phyloP scores from a whole-genome alignment of 2,113 vertebrate species.

The Dipodomys merriami region DNA sequence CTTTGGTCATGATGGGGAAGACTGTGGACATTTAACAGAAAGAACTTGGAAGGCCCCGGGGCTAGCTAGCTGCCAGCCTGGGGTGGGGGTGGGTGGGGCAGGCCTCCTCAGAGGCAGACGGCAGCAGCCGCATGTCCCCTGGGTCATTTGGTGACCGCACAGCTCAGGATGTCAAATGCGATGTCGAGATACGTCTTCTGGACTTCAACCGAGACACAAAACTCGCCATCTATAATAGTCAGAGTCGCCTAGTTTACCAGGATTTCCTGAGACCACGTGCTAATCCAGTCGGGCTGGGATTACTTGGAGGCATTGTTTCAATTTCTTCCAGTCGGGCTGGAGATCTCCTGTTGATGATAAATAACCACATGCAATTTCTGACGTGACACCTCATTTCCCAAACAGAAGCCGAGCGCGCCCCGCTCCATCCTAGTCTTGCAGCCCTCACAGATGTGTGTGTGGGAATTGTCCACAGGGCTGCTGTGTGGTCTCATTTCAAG shows the following conservation, averaged over 20 bases:
- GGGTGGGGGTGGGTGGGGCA: rapidly evolving
- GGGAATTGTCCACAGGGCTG: neutral
- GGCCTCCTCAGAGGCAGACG: rapidly evolving
- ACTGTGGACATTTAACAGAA: rapidly evolving
- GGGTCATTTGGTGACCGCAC: rapidly evolving
- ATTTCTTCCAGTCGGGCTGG: neutral
- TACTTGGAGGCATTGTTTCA: neutral
- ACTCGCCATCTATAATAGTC: neutral
- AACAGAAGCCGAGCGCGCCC: neutral
- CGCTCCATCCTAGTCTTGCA: rapidly evolving
- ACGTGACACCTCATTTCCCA: constrained; percentile 55
- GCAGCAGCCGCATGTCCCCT: rapidly evolving
- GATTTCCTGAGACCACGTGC: constrained; percentile 19
- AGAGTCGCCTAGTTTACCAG: neutral
- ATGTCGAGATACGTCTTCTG: neutral
- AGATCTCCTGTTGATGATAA: constrained; percentile 25
- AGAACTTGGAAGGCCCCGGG: rapidly evolving
- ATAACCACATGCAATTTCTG: neutral
- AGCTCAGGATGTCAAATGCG: neutral
- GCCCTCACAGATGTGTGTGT: neutral
- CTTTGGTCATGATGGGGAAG: neutral
- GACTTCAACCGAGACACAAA: neutral
- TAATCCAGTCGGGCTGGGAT: neutral
- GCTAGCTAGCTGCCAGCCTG: rapidly evolving
- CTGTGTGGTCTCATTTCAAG: rapidly evolving